Evolutionary conservation across 2,888 invertebrate species (phyloP).

Genomic region (Tryphoninae sp.): DNA sequence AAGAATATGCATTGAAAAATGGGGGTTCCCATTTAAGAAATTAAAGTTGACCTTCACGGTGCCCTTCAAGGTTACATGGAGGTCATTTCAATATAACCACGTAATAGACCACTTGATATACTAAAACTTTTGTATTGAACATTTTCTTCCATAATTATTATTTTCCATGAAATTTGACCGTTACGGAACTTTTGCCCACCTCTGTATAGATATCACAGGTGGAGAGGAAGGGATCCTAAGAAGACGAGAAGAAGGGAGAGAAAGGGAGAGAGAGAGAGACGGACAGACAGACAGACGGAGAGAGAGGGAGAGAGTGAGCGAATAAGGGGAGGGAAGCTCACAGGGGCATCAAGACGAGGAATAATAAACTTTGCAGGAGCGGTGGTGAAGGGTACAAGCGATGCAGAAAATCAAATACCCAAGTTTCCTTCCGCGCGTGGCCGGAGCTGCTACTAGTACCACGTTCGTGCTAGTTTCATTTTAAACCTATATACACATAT

Average conservation of each 20-base stretch:
- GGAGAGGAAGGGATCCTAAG: neutral
- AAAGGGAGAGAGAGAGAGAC: neutral
- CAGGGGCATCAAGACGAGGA: conserved; percentile 44
- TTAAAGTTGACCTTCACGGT: no score
- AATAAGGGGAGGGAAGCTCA: conserved; percentile 2
- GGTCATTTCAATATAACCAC: no score
- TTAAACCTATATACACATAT: neutral
- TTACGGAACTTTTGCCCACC: no score
- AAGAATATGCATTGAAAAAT: no score
- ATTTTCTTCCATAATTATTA: no score
- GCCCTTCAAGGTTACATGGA: no score
- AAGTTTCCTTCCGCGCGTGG: conserved; percentile 49
- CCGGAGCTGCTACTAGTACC: conserved; percentile 35
- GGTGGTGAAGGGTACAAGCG: conserved; percentile 41
- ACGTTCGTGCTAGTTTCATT: conserved; percentile 29
- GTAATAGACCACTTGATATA: no score
- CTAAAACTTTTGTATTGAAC: no score
- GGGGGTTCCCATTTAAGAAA: no score
- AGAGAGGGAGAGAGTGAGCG: neutral
- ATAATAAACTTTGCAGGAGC: conserved; percentile 56
- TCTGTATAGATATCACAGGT: conserved; percentile 41
- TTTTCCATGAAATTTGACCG: no score
- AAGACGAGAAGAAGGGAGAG: neutral
- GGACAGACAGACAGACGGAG: neutral
- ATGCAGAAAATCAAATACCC: conserved; percentile 58